Evolutionary conservation across 2,113 vertebrate species (phyloP).

Genomic region (Halichoeres trimaculatus): DNA sequence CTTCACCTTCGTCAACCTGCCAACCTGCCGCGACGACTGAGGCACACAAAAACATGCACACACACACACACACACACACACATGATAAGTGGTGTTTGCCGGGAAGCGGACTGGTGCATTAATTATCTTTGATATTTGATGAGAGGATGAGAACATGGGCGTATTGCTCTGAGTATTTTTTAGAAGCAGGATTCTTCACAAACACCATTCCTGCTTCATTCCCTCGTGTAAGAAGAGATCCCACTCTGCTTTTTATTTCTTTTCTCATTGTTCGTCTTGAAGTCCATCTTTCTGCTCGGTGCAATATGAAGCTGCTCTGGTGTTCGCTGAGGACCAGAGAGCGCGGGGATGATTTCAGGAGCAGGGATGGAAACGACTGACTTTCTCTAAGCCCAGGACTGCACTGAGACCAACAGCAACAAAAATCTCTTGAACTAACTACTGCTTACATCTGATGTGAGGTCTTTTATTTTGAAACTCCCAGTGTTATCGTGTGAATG

Average conservation of each 20-base stretch:
- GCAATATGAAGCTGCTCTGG: slow-evolving; percentile 62
- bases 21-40: slow-evolving; percentile 93
- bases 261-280: slow-evolving; percentile 18
- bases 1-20: slow-evolving; percentile 99
- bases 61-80: slow-evolving; percentile 15
- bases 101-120: background rate
- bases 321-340: slow-evolving; percentile 20
- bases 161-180: background rate
- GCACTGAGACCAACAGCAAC: slow-evolving; percentile 25
- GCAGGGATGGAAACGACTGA: slow-evolving; percentile 32
- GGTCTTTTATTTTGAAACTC: slow-evolving; percentile 66
- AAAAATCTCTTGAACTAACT: slow-evolving; percentile 48
- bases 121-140: background rate
- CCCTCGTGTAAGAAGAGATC: slow-evolving; percentile 10
- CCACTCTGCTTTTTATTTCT: slow-evolving; percentile 12
- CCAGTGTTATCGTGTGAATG: slow-evolving; percentile 42
- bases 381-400: slow-evolving; percentile 18
- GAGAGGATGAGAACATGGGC: background rate
- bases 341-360: slow-evolving; percentile 32
- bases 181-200: background rate
- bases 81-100: slow-evolving; percentile 9
- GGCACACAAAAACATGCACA: background rate
- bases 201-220: slow-evolving; percentile 9
- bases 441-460: slow-evolving; percentile 79
- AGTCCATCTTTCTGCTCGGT: slow-evolving; percentile 51